Conservation (phyloP, 2,888 invertebrate species). For the Megastigmus dorsalis region DNA sequence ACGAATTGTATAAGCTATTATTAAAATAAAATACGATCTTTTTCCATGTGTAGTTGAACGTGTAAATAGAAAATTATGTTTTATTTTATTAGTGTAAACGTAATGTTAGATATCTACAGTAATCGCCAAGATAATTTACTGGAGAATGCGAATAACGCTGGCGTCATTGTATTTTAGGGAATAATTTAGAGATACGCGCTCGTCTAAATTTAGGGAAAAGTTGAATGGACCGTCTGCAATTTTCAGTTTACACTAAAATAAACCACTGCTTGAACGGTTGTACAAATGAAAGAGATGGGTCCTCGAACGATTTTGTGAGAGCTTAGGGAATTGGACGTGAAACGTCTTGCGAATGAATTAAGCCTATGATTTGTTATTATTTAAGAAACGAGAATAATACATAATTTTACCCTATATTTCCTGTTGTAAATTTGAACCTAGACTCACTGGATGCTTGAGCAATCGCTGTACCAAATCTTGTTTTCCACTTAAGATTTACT, state of each 20-base stretch:
- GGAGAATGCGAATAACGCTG: neutral
- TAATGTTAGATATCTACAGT: neutral
- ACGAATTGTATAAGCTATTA: too few species aligned
- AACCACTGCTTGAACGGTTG: conserved; percentile 5
- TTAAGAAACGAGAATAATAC: neutral
- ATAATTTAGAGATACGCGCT: neutral
- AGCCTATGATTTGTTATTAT: conserved; percentile 8
- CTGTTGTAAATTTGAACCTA: conserved; percentile 12
- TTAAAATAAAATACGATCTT: too few species aligned
- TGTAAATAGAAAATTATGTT: conserved; percentile 4
- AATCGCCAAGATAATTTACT: neutral
- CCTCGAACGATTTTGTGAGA: conserved; percentile 13
- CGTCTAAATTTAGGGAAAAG: neutral
- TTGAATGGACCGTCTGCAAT: conserved; percentile 32
- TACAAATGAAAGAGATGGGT: conserved; percentile 14
- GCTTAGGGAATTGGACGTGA: conserved; percentile 1
- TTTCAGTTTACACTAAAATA: neutral
- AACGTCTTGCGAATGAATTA: conserved; percentile 14
- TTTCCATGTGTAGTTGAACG: neutral
- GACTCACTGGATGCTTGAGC: conserved; percentile 22
- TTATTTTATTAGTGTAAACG: neutral
- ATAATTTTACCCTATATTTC: conserved; percentile 3
- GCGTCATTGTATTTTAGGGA: neutral
- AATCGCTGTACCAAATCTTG: too few species aligned
- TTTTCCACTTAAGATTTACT: too few species aligned